These are phyloP conservation scores for Xenopus petersii DNA, from an alignment of 2,797 vertebrate genomes.

Conservation along the genomic window DNA sequence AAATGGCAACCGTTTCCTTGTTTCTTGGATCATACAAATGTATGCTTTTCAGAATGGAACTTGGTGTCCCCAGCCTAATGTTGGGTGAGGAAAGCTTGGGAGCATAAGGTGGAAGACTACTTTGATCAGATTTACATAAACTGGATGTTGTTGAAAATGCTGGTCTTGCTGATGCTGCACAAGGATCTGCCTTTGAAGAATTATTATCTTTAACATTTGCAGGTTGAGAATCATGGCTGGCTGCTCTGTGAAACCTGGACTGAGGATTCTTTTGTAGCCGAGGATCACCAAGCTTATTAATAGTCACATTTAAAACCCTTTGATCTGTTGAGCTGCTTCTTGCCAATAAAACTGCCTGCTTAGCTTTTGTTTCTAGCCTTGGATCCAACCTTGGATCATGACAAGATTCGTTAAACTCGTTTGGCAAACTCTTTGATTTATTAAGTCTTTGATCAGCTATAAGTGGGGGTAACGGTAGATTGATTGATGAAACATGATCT, in stretches of 20 bases:
- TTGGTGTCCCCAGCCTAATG: slow-evolving; percentile 77
- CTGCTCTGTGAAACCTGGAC: slow-evolving; percentile 82
- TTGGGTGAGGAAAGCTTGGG: slow-evolving; percentile 79
- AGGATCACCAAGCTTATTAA: slow-evolving; percentile 79
- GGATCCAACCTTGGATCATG: slow-evolving; percentile 68
- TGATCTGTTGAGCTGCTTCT: slow-evolving; percentile 68
- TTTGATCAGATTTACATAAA: slow-evolving; percentile 57
- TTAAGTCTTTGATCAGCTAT: slow-evolving; percentile 93
- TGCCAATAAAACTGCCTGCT: slow-evolving; percentile 63
- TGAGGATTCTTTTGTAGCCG: slow-evolving; percentile 80
- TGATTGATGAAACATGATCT: slow-evolving; percentile 88
- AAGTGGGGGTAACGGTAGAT: slow-evolving; percentile 90
- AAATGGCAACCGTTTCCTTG: slow-evolving; percentile 55
- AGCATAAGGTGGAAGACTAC: slow-evolving; percentile 83
- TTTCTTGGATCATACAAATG: slow-evolving; percentile 87
- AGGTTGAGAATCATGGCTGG: slow-evolving; percentile 74
- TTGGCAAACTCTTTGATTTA: slow-evolving; percentile 68
- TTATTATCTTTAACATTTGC: slow-evolving; percentile 70
- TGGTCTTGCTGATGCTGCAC: slow-evolving; percentile 54
- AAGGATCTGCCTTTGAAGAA: slow-evolving; percentile 60
- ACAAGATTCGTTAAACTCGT: slow-evolving; percentile 59
- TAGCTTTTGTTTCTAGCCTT: slow-evolving; percentile 78
- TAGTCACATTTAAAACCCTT: slow-evolving; percentile 66
- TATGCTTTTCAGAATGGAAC: slow-evolving; percentile 85
- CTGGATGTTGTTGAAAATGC: slow-evolving; percentile 58